These are phyloP conservation scores for Platalea minor DNA, from an alignment of 2,797 vertebrate genomes.

Conservation along the genomic window DNA sequence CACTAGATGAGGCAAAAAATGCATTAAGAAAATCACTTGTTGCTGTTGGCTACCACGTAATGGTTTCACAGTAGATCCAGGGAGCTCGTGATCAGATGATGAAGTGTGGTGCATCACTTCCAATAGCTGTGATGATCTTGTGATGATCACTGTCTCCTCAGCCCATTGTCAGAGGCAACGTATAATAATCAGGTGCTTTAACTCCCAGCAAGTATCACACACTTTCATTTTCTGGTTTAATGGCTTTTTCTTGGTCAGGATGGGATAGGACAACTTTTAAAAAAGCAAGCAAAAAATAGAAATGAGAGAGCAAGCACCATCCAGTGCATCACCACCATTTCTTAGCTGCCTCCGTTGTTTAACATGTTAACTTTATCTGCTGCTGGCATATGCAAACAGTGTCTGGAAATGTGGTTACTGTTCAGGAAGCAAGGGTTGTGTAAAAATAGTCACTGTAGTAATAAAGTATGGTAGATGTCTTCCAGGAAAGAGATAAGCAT, in stretches of 20 bases:
- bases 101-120: background rate
- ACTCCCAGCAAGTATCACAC: background rate
- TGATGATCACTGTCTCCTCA: background rate
- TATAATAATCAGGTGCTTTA: background rate
- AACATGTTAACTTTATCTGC: slow-evolving; percentile 11
- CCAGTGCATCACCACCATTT: background rate
- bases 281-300: background rate
- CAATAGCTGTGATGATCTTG: background rate
- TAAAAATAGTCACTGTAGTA: slow-evolving; percentile 18
- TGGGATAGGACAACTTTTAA: background rate
- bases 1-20: background rate
- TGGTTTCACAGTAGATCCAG: background rate
- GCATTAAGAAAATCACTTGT: background rate
- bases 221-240: background rate
- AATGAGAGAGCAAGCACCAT: background rate
- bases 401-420: slow-evolving; percentile 11
- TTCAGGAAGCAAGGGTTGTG: slow-evolving; percentile 22
- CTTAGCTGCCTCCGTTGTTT: background rate
- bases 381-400: background rate
- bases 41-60: background rate
- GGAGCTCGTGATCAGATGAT: background rate
- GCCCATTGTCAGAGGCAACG: background rate
- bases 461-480: background rate
- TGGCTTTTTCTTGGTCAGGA: background rate
- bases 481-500: background rate